Evolutionary conservation across 1,140 invertebrate species (phyloP).

Genomic region (Lucilia sericata): DNA sequence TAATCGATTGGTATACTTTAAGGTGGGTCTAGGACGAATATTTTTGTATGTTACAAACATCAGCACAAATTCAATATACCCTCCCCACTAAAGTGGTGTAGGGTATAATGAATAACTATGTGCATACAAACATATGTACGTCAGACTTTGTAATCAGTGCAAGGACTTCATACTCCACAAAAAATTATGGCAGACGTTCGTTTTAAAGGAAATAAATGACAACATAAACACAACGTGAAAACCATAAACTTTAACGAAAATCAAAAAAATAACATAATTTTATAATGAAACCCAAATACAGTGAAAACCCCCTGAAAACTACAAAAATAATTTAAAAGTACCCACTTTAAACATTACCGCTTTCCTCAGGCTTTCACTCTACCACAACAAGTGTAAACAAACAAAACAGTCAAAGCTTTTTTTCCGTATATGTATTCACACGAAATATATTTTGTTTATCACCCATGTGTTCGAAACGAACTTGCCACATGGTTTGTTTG

Average conservation of each 20-base stretch:
- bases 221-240: not conserved
- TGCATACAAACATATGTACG: not conserved
- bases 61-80: no score
- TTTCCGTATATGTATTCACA: not conserved
- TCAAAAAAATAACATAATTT: not conserved
- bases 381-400: conserved; percentile 16
- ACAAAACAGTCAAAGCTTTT: not conserved
- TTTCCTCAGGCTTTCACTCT: not conserved
- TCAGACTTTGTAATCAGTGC: not conserved
- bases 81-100: no score
- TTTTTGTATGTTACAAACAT: no score
- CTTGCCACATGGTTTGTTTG: not conserved
- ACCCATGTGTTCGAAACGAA: not conserved
- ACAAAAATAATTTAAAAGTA: no score
- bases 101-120: no score
- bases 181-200: not conserved
- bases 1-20: no score
- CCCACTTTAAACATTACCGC: no score
- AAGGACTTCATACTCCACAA: not conserved
- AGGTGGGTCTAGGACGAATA: no score
- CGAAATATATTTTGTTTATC: not conserved
- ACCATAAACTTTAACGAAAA: not conserved
- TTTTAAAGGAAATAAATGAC: not conserved
- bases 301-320: not conserved
- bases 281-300: not conserved